Conservation (phyloP, 2,888 invertebrate species). For the Pheosia tremula region DNA sequence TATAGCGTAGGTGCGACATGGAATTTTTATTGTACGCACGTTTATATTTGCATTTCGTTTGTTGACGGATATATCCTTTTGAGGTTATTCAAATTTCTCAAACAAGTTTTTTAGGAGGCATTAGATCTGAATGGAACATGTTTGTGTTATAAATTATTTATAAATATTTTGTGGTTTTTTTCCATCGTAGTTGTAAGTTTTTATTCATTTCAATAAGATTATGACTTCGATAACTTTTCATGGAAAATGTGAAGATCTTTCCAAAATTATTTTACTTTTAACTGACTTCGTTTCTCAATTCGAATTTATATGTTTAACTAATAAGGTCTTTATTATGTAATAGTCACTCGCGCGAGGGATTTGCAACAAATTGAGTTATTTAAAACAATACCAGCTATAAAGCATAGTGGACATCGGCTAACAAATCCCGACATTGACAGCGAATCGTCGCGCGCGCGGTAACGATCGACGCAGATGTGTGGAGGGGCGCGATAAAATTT, state of each 20-base stretch:
- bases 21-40: constrained; percentile 32
- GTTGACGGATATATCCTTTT: constrained; percentile 7
- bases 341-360: constrained; percentile 5
- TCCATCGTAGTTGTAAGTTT: no score
- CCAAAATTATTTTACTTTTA: no score
- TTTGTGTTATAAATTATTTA: constrained; percentile 4
- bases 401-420: constrained; percentile 27
- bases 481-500: constrained; percentile 55
- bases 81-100: constrained; percentile 11
- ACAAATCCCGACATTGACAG: constrained; percentile 8
- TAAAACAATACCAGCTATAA: constrained; percentile 35
- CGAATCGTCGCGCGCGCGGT: constrained; percentile 34
- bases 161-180: constrained; percentile 1
- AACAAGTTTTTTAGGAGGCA: background rate
- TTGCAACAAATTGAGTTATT: constrained; percentile 31
- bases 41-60: constrained; percentile 29
- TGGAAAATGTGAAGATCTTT: no score
- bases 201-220: background rate
- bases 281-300: no score
- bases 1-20: constrained; percentile 8
- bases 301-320: no score
- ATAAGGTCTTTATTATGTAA: no score
- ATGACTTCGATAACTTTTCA: no score
- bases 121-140: constrained; percentile 1
- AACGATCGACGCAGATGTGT: constrained; percentile 58